phyloP scores from a whole-genome alignment of 2,888 invertebrate species.

The Lycia hirtaria region DNA sequence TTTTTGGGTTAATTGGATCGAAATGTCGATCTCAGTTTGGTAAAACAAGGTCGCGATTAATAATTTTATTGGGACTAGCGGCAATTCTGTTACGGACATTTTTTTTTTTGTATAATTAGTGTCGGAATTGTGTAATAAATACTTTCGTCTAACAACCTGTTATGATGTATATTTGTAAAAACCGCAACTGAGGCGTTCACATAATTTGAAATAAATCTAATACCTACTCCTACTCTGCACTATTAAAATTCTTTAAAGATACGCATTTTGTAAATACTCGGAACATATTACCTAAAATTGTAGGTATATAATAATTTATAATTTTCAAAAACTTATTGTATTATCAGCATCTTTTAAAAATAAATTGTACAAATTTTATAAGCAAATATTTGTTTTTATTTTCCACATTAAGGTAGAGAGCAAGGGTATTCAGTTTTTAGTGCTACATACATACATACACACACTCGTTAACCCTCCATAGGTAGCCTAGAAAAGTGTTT shows the following conservation, averaged over 20 bases:
- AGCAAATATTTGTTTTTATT: slow-evolving; percentile 49
- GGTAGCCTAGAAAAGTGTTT: too few relatives aligned
- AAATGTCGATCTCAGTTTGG: too few relatives aligned
- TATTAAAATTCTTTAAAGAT: slow-evolving; percentile 42
- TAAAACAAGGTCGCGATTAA: too few relatives aligned
- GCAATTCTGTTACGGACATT: too few relatives aligned
- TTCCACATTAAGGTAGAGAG: too few relatives aligned
- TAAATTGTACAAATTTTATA: slow-evolving; percentile 69
- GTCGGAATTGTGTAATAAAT: too few relatives aligned
- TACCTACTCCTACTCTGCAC: neutral
- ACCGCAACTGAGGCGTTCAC: neutral
- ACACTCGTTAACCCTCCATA: too few relatives aligned
- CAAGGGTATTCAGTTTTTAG: too few relatives aligned
- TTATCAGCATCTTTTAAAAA: slow-evolving; percentile 61
- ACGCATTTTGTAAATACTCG: slow-evolving; percentile 65
- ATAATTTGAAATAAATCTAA: neutral
- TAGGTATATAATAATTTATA: slow-evolving; percentile 45
- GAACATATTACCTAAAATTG: slow-evolving; percentile 52
- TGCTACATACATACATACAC: too few relatives aligned
- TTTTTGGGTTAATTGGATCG: too few relatives aligned
- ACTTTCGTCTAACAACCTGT: neutral
- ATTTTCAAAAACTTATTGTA: slow-evolving; percentile 53
- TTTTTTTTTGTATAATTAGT: too few relatives aligned
- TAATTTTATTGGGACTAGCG: too few relatives aligned
- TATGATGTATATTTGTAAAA: neutral